Conservation (phyloP, 2,797 vertebrate genomes). For the Cryptoprocta ferox region DNA sequence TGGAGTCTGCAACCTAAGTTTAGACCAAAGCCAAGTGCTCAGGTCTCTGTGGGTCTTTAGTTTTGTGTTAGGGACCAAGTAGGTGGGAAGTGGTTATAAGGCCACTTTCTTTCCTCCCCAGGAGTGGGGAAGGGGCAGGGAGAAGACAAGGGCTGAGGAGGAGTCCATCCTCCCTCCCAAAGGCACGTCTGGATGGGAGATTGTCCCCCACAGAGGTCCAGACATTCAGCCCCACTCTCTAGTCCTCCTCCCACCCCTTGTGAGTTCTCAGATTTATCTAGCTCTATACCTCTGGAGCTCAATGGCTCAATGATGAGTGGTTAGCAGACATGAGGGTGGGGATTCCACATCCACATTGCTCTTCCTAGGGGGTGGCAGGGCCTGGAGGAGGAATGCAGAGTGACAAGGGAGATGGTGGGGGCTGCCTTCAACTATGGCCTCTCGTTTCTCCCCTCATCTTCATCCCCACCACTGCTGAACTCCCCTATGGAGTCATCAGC, state of each 20-base stretch:
- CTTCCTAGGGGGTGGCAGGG: fast-evolving
- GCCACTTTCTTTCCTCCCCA: background rate
- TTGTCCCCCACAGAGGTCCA: background rate
- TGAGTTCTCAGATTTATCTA: background rate
- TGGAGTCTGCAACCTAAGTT: background rate
- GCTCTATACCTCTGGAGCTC: background rate
- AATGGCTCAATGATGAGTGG: background rate
- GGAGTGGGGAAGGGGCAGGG: background rate
- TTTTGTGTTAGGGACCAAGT: background rate
- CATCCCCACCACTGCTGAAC: background rate
- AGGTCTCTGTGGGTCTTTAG: background rate
- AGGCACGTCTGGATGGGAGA: too few species aligned
- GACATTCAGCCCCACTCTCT: background rate
- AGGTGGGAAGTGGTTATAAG: background rate
- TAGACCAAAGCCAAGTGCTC: background rate
- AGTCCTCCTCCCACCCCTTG: fast-evolving
- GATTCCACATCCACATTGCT: too few species aligned
- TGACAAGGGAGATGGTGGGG: fast-evolving
- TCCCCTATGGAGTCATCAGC: background rate
- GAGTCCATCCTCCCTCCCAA: background rate
- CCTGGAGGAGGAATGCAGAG: background rate
- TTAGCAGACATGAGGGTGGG: background rate
- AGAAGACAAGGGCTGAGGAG: background rate
- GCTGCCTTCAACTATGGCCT: background rate
- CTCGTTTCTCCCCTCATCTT: fast-evolving